Base-by-base conservation (phyloP, 2,888 invertebrate genomes). In the Laspeyria flexula region DNA sequence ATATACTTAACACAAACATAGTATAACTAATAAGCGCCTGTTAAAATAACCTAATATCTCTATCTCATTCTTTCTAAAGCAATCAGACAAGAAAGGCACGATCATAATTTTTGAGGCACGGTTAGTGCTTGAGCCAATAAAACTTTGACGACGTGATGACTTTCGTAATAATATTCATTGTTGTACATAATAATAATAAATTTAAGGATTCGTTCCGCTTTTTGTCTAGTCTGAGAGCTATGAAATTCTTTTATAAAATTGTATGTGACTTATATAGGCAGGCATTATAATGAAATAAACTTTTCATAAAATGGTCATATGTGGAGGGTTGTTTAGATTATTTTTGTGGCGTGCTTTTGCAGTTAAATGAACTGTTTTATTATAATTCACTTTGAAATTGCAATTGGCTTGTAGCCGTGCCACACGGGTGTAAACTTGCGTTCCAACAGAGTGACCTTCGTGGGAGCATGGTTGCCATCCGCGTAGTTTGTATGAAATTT, bases 181-280 rank as follows among this genome's bases (percentile, higher is more conserved):
- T 52, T 75, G 63, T 73, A 73, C 15, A 61, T 64, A 65, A 39
- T 34, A 41, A 6, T 12, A 5, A 11, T 31, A 13, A 43, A 35
- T 34, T 40, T 52, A 53, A 52, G 40, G 29, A 52, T 47, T 43
- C 43, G 59, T 73, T 78, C 68, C 55, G 81, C 82, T 84, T 78
- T 68, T 70, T 78, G 74, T 82, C 84, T 84, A 84, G 83, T 85
- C 79, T 59, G 53, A 64, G 40, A 65, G 79, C 74, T 71, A 67
- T 72, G 65, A 67, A 55, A 60, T 73, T 64, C 39, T 58, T 50
- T 63, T 54, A 25, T 41, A 55, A 53, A 48, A 43, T 42, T 48
- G 55, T 56, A 55, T 40, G 43, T 54, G 43, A 27, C 33, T 30
- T 30, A 30, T 27, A 11, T 10, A 30, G 12, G 30, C n/a, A 30